Evolutionary conservation across 2,888 invertebrate species (phyloP).

Genomic region (Epinotia brunnichana): DNA sequence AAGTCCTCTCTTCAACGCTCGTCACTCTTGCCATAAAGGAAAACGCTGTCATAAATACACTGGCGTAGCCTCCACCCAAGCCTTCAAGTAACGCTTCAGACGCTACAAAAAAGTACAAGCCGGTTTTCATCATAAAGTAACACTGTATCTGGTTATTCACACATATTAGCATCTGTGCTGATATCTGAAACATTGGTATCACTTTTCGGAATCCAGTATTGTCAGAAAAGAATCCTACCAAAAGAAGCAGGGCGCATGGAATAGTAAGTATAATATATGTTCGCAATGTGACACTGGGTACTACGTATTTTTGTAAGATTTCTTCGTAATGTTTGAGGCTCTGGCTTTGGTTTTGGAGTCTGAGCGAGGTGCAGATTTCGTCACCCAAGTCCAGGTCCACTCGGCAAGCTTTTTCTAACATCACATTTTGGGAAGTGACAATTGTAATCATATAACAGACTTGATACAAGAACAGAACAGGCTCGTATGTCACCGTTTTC

Average conservation of each 20-base stretch:
- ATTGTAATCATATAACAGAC: conserved; percentile 21
- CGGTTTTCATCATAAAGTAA: conserved; percentile 19
- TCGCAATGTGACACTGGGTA: conserved; percentile 29
- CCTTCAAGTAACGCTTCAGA: conserved; percentile 53
- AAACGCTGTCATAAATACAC: conserved; percentile 51
- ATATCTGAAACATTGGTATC: conserved; percentile 23
- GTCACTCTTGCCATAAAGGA: conserved; percentile 54
- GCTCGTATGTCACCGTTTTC: conserved; percentile 21
- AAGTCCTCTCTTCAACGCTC: conserved; percentile 51
- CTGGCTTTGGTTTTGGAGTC: conserved; percentile 27
- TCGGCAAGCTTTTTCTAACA: conserved; percentile 38
- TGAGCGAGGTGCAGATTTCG: conserved; percentile 29
- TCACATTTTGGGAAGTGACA: conserved; percentile 27
- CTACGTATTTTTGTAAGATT: conserved; percentile 27
- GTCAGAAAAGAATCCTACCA: conserved; percentile 15
- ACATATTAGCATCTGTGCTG: conserved; percentile 22
- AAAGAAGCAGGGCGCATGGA: conserved; percentile 9
- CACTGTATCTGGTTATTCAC: conserved; percentile 22
- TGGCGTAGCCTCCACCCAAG: conserved; percentile 51
- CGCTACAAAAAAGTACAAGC: conserved; percentile 46
- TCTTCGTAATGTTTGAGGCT: conserved; percentile 26
- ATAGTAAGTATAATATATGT: conserved; percentile 12
- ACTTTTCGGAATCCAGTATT: conserved; percentile 32
- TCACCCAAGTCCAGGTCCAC: conserved; percentile 21
- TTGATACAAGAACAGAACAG: conserved; percentile 13